Conservation (phyloP, 2,113 vertebrate species). For the Pterocles gutturalis region DNA sequence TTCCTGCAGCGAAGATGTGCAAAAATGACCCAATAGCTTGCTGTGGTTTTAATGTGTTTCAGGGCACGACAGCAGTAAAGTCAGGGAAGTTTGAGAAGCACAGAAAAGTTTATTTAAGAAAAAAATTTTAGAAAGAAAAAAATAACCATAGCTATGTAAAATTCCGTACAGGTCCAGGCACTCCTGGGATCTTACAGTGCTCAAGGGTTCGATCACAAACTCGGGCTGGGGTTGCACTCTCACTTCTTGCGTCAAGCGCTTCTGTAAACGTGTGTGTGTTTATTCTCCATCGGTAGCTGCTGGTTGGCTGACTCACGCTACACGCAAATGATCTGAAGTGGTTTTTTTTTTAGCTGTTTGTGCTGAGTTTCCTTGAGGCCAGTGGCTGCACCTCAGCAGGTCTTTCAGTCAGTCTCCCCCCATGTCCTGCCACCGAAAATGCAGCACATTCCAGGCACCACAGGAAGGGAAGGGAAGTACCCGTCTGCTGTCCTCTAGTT, state of each 20-base stretch:
- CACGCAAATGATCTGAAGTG: slow-evolving; percentile 17
- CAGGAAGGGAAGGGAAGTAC: slow-evolving; percentile 35
- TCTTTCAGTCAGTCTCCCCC: background rate
- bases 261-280: slow-evolving; percentile 48
- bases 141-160: background rate
- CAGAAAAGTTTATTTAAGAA: slow-evolving; percentile 65
- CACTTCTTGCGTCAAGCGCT: slow-evolving; percentile 35
- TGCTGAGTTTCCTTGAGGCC: slow-evolving; percentile 34
- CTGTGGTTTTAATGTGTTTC: background rate
- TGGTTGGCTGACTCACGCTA: slow-evolving; percentile 7
- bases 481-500: background rate
- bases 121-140: background rate
- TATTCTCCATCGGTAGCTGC: slow-evolving; percentile 53
- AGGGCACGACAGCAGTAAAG: slow-evolving; percentile 29
- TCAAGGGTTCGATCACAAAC: background rate
- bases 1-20: background rate
- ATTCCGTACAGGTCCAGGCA: slow-evolving; percentile 7
- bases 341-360: slow-evolving; percentile 4
- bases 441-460: slow-evolving; percentile 62
- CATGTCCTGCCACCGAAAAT: background rate
- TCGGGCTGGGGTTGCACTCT: slow-evolving; percentile 29
- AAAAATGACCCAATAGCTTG: background rate
- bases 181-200: slow-evolving; percentile 35
- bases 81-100: slow-evolving; percentile 74
- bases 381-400: background rate